A percentile compares a stretch with the other conserved stretches of the same genome.
phyloP scores from a whole-genome alignment of 1,140 invertebrate genomes.

The Drepana arcuata region DNA sequence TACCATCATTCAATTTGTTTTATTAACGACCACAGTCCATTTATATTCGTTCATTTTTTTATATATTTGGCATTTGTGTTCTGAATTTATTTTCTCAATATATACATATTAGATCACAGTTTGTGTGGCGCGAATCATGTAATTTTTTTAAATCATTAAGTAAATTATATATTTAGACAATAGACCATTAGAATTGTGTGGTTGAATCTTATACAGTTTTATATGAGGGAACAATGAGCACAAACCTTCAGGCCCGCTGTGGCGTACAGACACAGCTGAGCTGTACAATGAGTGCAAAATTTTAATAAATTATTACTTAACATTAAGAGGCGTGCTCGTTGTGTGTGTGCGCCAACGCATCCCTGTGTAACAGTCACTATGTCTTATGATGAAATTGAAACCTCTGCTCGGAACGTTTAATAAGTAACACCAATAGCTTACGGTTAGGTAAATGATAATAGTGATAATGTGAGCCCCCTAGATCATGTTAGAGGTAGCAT shows the following conservation, averaged over 20 bases:
- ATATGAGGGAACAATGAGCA: conserved; percentile 50
- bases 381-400: conserved; percentile 42
- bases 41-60: conserved; percentile 14
- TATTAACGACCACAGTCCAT: conserved; percentile 22
- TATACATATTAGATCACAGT: conserved; percentile 5
- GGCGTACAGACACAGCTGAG: conserved; percentile 5
- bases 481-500: conserved; percentile 54
- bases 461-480: conserved; percentile 42
- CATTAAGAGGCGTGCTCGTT: too few species aligned
- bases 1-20: conserved; percentile 4
- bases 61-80: too few species aligned
- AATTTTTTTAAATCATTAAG: too few species aligned
- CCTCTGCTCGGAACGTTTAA: conserved; percentile 34
- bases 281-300: too few species aligned
- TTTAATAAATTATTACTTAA: too few species aligned
- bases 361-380: too few species aligned
- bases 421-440: conserved; percentile 63
- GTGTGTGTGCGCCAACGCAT: too few species aligned
- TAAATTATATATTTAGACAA: conserved; percentile 42
- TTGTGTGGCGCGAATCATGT: conserved; percentile 10
- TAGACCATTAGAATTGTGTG: conserved; percentile 28
- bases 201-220: conserved; percentile 37
- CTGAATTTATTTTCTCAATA: neutral
- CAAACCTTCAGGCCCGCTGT: conserved; percentile 5
- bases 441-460: conserved; percentile 34